Evolutionary conservation across 1,140 invertebrate species (phyloP).

Genomic region (Pachypsylla venusta): DNA sequence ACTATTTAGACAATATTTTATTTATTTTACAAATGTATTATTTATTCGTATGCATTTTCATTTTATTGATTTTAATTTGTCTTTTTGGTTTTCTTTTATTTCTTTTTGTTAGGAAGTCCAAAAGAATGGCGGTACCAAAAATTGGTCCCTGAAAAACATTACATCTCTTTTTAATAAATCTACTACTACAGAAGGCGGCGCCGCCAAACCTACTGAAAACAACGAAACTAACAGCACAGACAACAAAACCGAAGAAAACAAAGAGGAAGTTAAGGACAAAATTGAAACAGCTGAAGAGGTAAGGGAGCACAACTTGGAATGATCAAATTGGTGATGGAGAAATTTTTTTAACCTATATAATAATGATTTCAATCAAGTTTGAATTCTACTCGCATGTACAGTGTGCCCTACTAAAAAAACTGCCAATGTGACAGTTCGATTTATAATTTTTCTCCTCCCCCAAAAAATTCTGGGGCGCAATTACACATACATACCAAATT

Average conservation of each 20-base stretch:
- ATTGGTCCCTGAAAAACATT: neutral
- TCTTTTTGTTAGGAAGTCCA: neutral
- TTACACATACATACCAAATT: too few species aligned
- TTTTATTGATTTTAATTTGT: neutral
- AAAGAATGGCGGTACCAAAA: neutral
- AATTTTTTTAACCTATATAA: too few species aligned
- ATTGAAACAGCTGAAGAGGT: neutral
- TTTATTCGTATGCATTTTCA: neutral
- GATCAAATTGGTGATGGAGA: too few species aligned
- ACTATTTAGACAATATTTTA: too few species aligned
- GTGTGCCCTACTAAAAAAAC: too few species aligned
- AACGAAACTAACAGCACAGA: conserved; percentile 14
- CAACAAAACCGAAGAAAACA: conserved; percentile 18
- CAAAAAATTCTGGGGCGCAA: too few species aligned
- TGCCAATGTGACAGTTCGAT: too few species aligned
- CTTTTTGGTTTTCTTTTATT: neutral
- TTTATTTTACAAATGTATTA: too few species aligned
- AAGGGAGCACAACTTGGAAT: too few species aligned
- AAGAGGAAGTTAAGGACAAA: conserved; percentile 14
- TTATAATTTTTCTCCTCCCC: too few species aligned
- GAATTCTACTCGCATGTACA: too few species aligned
- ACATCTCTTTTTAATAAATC: conserved; percentile 2
- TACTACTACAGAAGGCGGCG: conserved; percentile 2
- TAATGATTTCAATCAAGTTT: too few species aligned
- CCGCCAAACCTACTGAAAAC: conserved; percentile 8